Evolutionary conservation across 2,113 vertebrate species (phyloP).

Genomic region (Campylomormyrus tamandua): DNA sequence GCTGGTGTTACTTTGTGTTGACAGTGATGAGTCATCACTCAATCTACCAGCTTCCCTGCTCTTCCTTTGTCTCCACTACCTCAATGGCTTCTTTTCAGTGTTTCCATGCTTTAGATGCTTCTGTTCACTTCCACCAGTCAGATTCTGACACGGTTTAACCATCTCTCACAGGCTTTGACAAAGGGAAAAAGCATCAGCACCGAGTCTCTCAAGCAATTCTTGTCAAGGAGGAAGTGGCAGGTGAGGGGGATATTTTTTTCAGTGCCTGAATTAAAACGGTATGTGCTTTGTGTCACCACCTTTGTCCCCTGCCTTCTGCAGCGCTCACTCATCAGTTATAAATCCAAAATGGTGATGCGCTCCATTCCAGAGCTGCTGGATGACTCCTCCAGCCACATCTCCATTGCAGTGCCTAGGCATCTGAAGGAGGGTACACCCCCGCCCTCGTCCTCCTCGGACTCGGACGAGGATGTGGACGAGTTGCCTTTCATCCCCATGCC

Average conservation of each 20-base stretch:
- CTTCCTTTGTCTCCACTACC: not conserved
- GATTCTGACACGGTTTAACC: not conserved
- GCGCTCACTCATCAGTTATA: constrained; percentile 94
- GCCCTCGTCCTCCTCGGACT: constrained; percentile 87
- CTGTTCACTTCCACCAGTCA: too few relatives aligned
- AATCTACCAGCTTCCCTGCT: not conserved
- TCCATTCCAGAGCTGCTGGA: constrained; percentile 85
- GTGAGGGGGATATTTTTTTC: constrained; percentile 50
- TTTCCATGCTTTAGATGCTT: not conserved
- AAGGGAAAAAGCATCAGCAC: constrained; percentile 84
- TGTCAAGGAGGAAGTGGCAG: constrained; percentile 93
- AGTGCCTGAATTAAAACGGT: not conserved
- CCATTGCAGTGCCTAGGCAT: constrained; percentile 80
- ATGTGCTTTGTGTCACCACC: not conserved
- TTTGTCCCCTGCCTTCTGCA: constrained; percentile 38
- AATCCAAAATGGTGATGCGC: constrained; percentile 92
- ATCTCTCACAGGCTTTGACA: constrained; percentile 65
- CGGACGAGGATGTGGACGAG: constrained; percentile 88
- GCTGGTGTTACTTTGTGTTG: not conserved
- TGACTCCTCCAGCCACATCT: constrained; percentile 80
- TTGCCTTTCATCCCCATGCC: constrained; percentile 89
- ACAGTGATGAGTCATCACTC: not conserved
- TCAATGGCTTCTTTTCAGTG: not conserved
- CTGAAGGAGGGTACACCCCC: constrained; percentile 72
- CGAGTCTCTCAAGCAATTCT: constrained; percentile 82